Evolutionary conservation across 1,140 invertebrate species (phyloP).

Genomic region (Ganaspis sp.): DNA sequence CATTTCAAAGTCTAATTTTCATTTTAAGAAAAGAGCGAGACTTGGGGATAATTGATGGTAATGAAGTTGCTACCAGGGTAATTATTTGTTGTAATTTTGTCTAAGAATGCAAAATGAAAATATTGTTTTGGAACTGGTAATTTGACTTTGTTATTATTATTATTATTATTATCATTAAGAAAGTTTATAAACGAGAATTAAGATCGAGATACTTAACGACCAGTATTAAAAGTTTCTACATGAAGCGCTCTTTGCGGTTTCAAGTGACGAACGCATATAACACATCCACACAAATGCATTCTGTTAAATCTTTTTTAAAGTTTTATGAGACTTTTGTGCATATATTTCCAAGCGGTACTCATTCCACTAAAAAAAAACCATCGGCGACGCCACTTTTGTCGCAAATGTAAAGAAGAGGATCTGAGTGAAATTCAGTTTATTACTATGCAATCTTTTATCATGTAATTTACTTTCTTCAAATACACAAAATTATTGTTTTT

Average conservation of each 20-base stretch:
- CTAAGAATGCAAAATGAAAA: no score
- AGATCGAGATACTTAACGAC: constrained; percentile 56
- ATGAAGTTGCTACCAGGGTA: no score
- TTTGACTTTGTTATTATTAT: constrained; percentile 38
- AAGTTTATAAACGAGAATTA: constrained; percentile 34
- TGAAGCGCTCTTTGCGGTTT: constrained; percentile 30
- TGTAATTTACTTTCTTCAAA: no score
- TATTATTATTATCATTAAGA: constrained; percentile 15
- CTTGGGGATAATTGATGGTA: no score
- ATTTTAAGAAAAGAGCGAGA: no score
- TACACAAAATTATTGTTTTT: no score
- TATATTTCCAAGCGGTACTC: constrained; percentile 13
- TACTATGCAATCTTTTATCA: neutral
- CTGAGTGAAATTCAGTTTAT: neutral
- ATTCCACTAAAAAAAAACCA: neutral
- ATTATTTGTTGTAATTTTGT: neutral
- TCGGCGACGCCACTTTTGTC: constrained; percentile 1
- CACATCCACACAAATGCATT: constrained; percentile 45
- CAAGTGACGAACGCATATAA: constrained; percentile 34
- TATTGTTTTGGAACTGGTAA: neutral
- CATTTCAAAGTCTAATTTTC: no score
- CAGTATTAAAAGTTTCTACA: constrained; percentile 72
- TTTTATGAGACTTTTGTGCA: constrained; percentile 32
- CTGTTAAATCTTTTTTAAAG: constrained; percentile 38
- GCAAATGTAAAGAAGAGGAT: neutral